These are phyloP conservation scores for Trypoxylus dichotomus DNA, from an alignment of 1,140 invertebrate species.

Conservation along the genomic window DNA sequence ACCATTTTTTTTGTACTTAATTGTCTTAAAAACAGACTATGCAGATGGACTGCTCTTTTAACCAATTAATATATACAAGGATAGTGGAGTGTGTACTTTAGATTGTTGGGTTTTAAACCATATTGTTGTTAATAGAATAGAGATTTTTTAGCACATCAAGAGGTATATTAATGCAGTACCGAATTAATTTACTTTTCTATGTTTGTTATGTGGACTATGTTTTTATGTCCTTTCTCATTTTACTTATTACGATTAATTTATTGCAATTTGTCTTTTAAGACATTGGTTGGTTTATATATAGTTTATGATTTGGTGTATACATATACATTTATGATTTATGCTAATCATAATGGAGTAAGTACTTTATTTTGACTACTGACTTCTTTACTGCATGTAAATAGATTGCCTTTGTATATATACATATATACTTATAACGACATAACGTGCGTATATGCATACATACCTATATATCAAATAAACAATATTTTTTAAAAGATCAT, in stretches of 20 bases:
- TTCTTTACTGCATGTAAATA: neutral
- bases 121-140: too few relatives aligned
- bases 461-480: neutral
- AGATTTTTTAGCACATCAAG: too few relatives aligned
- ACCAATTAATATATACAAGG: too few relatives aligned
- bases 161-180: too few relatives aligned
- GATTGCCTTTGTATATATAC: neutral
- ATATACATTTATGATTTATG: neutral
- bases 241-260: neutral
- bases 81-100: too few relatives aligned
- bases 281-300: too few relatives aligned
- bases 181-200: neutral
- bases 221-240: too few relatives aligned
- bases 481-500: constrained; percentile 10
- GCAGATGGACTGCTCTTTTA: too few relatives aligned
- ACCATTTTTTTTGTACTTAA: too few relatives aligned
- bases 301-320: neutral
- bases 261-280: constrained; percentile 32
- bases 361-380: neutral
- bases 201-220: neutral
- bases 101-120: too few relatives aligned
- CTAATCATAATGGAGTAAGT: neutral
- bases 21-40: too few relatives aligned
- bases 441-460: neutral
- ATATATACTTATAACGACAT: constrained; percentile 4